Evolutionary conservation across 2,797 vertebrate genomes (phyloP), one percentile per base, ranked within the genome.

Genomic region (Lepidocolaptes lacrymiger): DNA sequence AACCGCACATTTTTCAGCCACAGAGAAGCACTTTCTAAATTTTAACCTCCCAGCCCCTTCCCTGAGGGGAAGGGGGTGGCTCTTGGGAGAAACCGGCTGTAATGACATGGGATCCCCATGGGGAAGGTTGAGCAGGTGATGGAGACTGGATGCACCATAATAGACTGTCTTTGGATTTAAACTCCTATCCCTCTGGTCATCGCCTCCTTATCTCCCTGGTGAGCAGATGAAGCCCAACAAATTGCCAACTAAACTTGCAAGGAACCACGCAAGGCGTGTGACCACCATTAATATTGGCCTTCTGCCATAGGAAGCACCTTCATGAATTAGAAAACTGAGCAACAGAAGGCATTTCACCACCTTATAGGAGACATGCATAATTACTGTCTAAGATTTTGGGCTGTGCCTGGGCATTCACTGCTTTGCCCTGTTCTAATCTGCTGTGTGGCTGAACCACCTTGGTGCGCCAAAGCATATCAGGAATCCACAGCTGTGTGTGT

Each of bases 1-100:
- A 97, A 97, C 97, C 97, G 32, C 97, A 97, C 93, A 37, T 87
- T 93, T 97, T 97, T 97, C 68, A 94, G 88, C 88, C 94, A 88
- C 88, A 97, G 89, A 97, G 97, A 97, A 79, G 66, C 82, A 41
- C 86, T 96, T 97, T 98, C 91, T 95, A 91, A 96, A 97, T 88
- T 91, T 97, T 96, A 96, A 89, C 95, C 95, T 95, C 77, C 49
- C 82, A 79, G 52, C 63, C 56, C 27, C 91, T 97, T 96, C 71
- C 93, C 95, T 3, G 6, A 85, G 85, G 94, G 91, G 69, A 84
- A 36, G 32, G 61, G 72, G 73, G 26, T 7, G 46, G 51, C 49
- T 83, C 28, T 32, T 6, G 5, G 64, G 39, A 55, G 46, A 85
- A 80, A 63, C 11, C 0, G 9, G 7, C 56, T 92, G 58, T 44